Base-by-base conservation (phyloP, 2,888 invertebrate species). In the Erannis defoliaria region DNA sequence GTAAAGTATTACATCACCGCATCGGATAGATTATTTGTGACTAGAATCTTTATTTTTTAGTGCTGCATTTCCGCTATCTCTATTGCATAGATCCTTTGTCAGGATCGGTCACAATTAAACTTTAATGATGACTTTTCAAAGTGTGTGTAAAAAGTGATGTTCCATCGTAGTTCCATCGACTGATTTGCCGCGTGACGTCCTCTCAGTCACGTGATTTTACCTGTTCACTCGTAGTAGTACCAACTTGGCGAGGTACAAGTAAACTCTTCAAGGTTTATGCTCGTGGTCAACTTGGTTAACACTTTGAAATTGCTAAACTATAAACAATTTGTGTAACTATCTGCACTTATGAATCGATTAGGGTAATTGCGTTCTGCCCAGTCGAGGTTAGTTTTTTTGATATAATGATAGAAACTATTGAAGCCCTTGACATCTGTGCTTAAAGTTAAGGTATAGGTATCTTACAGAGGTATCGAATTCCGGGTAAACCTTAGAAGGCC, bases 201-300 rank as follows among this genome's bases (percentile, higher is more conserved):
- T 6, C 60, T 54, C 38, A 48, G 63, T 62, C 68, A 67, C 65
- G 68, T 71, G 67, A 68, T 67, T 63, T 62, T 37, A 67, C 64
- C 64, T 63, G 62, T 60, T 55, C 53, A 21, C 14, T 37, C 49
- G 43, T 53, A 57, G 38, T 55, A 18, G 43, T 65, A 55, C 40
- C 29, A 31, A 33, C 29, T 51, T 31, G 26, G 19, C 31, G 14
- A 38, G 29, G 42, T 61, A 68, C 50, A 35, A 53, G 55, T 16
- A 40, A 55, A 55, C 55, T 64, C 63, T 64, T 66, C 62, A 67
- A 64, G 66, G 66, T 67, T 48, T 35, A 9, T 46, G 49, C 51
- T 61, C 54, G 60, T 59, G 55, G 63, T 64, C 55, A 66, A 57
- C 59, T 67, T 62, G 48, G 57, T 67, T 70, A 68, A 46, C 57